phyloP scores from a whole-genome alignment of 2,797 vertebrate genomes.

The Euphonia xanthogaster region DNA sequence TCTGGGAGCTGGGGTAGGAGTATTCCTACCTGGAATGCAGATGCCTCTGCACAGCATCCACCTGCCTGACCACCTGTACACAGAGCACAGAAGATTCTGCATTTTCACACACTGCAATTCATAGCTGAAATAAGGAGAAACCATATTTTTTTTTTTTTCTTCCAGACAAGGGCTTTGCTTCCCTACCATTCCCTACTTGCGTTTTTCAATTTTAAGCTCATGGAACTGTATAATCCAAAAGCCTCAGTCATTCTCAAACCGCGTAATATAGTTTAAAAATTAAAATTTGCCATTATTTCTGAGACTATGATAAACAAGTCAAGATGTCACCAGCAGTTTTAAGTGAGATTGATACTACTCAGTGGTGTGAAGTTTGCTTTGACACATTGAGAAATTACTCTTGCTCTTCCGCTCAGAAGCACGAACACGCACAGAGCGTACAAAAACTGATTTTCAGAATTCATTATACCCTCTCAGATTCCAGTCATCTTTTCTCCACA shows the following conservation, averaged over 20 bases:
- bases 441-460: background rate
- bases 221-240: background rate
- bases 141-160: background rate
- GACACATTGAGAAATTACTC: constrained; percentile 37
- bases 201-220: background rate
- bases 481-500: background rate
- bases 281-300: constrained; percentile 1
- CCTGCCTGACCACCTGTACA: background rate
- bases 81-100: background rate
- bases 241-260: background rate
- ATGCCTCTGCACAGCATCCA: background rate
- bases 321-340: background rate
- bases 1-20: background rate
- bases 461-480: background rate
- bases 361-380: background rate
- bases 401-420: background rate
- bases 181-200: rapidly evolving
- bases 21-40: background rate
- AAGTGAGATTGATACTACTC: constrained; percentile 43
- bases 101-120: background rate
- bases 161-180: background rate
- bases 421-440: background rate
- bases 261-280: background rate
- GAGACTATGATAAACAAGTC: constrained; percentile 16
- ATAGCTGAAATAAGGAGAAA: background rate